Evolutionary conservation across 2,113 vertebrate genomes (phyloP), one percentile per base, ranked within the genome.

Genomic region (Fukomys damarensis): DNA sequence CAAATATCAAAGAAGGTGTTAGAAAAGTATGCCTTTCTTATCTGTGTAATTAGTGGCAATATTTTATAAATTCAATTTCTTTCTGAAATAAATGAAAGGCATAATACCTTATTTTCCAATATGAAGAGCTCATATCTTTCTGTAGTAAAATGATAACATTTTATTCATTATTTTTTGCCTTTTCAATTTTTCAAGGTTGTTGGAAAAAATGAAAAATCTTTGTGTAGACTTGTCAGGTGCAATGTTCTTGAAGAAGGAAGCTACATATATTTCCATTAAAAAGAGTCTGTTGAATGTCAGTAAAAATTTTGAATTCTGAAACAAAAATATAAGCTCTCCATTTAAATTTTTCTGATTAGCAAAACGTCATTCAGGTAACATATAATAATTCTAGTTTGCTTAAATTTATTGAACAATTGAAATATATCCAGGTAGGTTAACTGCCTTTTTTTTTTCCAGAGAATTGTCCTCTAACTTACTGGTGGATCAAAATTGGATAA

Each of bases 341-440:
- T 0, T 6, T 24, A 52, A 91, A 2, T 41, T 74, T 4, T 26
- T 19, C 24, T 49, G 5, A 41, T 76, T 84, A 76, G 41, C 11
- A 58, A 46, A 68, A 63, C 19, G 19, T 8, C 32, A 70, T 81
- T 85, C 66, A 41, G 59, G 3, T 10, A 91, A 63, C 65, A 88
- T 22, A 88, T 24, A 80, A 58, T 54, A 38, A 84, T 89, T 91
- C 26, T 58, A 26, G 52, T 61, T 76, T 91, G 35, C 32, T 72
- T 91, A 80, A 61, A n/a, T 63, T 68, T 30, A 12, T 43, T 86
- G 52, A 93, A 72, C 90, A 93, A 35, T 26, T 92, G 19, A 86
- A 89, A 85, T 52, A 68, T 59, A 61, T 95, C 5, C 32, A 68
- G 43, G 1, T 9, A 52, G 35, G n/a, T 65, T 84, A 61, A 6